A percentile compares a stretch with the other conserved stretches of the same genome.
phyloP scores from a whole-genome alignment of 2,797 vertebrate species.

The Borostomias antarcticus region DNA sequence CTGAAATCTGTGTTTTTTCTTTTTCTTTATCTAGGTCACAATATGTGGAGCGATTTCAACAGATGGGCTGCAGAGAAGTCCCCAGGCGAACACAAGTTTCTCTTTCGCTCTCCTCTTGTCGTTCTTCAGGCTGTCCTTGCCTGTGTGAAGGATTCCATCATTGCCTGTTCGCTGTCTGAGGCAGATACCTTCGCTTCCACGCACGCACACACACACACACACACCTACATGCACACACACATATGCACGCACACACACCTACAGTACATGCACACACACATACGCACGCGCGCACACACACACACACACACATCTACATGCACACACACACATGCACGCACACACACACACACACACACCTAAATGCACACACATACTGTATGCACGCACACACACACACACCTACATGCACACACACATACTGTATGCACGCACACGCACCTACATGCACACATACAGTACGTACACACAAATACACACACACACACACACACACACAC shows the following conservation, averaged over 20 bases:
- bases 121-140: constrained; percentile 39
- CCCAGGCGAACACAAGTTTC: constrained; percentile 84
- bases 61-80: constrained; percentile 80
- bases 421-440: too few relatives aligned
- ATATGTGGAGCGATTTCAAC: constrained; percentile 83
- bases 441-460: too few relatives aligned
- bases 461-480: too few relatives aligned
- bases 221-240: neutral
- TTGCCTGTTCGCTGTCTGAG: constrained; percentile 28
- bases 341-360: constrained; percentile 1
- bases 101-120: constrained; percentile 55
- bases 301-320: constrained; percentile 12
- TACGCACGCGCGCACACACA: constrained; percentile 22
- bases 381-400: too few relatives aligned
- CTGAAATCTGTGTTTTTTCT: constrained; percentile 71
- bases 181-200: too few relatives aligned
- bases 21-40: constrained; percentile 81
- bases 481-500: constrained; percentile 11
- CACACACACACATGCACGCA: constrained; percentile 12
- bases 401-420: too few relatives aligned
- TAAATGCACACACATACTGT: too few relatives aligned
- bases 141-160: constrained; percentile 58
- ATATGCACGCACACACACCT: too few relatives aligned
- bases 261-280: too few relatives aligned
- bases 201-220: too few relatives aligned